Evolutionary conservation across 2,797 vertebrate species (phyloP).

Genomic region (Erpetoichthys calabaricus): DNA sequence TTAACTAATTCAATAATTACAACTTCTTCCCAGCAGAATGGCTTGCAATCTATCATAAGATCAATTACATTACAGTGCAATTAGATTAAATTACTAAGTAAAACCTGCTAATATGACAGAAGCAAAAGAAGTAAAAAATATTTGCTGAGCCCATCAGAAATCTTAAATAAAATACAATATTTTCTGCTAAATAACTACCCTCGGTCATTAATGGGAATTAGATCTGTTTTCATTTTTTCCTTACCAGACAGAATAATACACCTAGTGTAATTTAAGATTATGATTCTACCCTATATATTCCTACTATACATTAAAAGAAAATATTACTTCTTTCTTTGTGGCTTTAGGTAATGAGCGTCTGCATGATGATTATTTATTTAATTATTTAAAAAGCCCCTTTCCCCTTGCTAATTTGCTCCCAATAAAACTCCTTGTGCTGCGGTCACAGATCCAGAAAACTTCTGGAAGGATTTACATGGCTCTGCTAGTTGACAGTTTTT

Average conservation of each 20-base stretch:
- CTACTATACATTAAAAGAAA: too few species aligned
- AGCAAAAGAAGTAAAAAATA: conserved; percentile 20
- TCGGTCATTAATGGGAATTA: conserved; percentile 11
- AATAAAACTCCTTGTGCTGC: conserved; percentile 1
- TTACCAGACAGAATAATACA: conserved; percentile 6
- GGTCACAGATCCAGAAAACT: conserved; percentile 15
- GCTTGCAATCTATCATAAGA: conserved; percentile 28
- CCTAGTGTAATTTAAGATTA: conserved; percentile 5
- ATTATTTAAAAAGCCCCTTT: too few species aligned
- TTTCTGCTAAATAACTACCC: conserved; percentile 20
- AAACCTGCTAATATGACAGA: conserved; percentile 29
- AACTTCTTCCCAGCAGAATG: conserved; percentile 29
- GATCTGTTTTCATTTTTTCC: conserved; percentile 4
- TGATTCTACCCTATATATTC: too few species aligned
- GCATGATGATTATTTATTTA: too few species aligned
- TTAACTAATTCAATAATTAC: conserved; percentile 47
- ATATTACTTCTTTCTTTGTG: too few species aligned
- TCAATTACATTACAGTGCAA: conserved; percentile 38
- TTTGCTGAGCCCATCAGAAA: conserved; percentile 21
- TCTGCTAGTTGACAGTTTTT: neutral
- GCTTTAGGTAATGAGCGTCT: too few species aligned
- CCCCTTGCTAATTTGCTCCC: too few species aligned
- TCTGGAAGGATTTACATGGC: neutral
- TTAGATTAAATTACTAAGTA: conserved; percentile 39
- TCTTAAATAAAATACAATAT: conserved; percentile 18